Conservation (phyloP, 2,797 vertebrate genomes). For the Microtus agrestis region DNA sequence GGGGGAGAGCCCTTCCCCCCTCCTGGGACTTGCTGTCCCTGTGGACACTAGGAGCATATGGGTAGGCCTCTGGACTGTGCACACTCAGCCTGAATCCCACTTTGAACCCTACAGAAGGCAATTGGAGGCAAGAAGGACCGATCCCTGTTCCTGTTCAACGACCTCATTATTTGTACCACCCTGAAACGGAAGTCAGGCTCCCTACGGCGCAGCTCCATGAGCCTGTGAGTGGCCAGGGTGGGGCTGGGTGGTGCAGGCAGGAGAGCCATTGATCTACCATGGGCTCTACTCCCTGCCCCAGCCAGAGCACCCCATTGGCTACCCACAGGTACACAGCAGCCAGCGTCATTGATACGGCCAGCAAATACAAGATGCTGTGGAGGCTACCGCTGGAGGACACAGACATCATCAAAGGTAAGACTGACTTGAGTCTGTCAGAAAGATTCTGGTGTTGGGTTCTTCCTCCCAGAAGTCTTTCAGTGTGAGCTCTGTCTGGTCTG, state of each 20-base stretch:
- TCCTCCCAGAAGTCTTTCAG: background rate
- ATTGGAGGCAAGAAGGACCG: conserved; percentile 98
- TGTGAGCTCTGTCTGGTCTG: background rate
- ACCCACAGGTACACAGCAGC: conserved; percentile 94
- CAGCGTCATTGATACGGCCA: conserved; percentile 97
- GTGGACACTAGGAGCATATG: conserved; percentile 6
- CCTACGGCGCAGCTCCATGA: conserved; percentile 98
- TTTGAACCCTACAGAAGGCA: conserved; percentile 90
- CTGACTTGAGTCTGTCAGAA: background rate
- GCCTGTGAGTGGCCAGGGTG: conserved; percentile 90
- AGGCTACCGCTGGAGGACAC: conserved; percentile 96
- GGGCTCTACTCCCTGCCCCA: conserved; percentile 3
- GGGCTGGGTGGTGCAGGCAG: background rate
- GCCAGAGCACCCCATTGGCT: conserved; percentile 60
- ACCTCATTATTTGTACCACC: conserved; percentile 97
- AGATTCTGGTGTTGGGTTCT: background rate
- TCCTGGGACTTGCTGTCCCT: background rate
- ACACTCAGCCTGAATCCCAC: conserved; percentile 42
- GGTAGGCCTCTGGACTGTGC: conserved; percentile 17
- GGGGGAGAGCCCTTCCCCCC: background rate
- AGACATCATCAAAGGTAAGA: conserved; percentile 96
- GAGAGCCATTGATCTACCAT: background rate
- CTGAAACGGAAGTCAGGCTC: conserved; percentile 98
- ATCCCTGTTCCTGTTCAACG: conserved; percentile 98
- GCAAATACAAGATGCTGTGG: conserved; percentile 99